phyloP scores from a whole-genome alignment of 2,797 vertebrate species.

The Paedocypris micromegethes region DNA sequence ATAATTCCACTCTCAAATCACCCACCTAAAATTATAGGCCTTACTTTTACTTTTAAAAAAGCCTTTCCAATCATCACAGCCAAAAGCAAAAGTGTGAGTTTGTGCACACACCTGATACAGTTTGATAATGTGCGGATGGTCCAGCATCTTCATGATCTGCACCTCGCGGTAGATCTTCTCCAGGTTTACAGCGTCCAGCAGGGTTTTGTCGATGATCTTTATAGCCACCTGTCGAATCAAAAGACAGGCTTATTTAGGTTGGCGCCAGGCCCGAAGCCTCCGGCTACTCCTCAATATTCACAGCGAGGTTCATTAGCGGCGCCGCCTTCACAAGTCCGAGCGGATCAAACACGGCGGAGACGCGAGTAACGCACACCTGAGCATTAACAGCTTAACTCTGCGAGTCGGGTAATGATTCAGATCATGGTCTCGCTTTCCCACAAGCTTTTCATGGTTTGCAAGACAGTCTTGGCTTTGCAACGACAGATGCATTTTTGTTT shows the following conservation, averaged over 20 bases:
- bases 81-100: too few species aligned
- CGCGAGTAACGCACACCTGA: slow-evolving; percentile 9
- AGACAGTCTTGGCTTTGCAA: too few species aligned
- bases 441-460: slow-evolving; percentile 13
- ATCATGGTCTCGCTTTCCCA: slow-evolving; percentile 15
- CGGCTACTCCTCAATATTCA: slow-evolving; percentile 6
- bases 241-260: slow-evolving; percentile 34
- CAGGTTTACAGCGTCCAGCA: slow-evolving; percentile 93
- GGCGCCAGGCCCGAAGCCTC: slow-evolving; percentile 15
- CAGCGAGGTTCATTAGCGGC: slow-evolving; percentile 31
- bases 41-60: too few species aligned
- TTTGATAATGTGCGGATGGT: slow-evolving; percentile 97
- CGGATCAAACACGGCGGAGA: slow-evolving; percentile 27
- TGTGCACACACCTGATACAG: slow-evolving; percentile 86
- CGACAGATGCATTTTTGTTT: too few species aligned
- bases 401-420: slow-evolving; percentile 9
- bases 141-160: slow-evolving; percentile 98
- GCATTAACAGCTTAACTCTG: background rate
- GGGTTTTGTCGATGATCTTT: slow-evolving; percentile 99
- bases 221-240: slow-evolving; percentile 85
- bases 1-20: too few species aligned
- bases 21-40: too few species aligned
- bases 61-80: too few species aligned
- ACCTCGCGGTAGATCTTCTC: slow-evolving; percentile 98
- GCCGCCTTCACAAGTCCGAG: slow-evolving; percentile 12